Evolutionary conservation across 2,797 vertebrate genomes (phyloP).

Genomic region (Gadopsis bispinosus): DNA sequence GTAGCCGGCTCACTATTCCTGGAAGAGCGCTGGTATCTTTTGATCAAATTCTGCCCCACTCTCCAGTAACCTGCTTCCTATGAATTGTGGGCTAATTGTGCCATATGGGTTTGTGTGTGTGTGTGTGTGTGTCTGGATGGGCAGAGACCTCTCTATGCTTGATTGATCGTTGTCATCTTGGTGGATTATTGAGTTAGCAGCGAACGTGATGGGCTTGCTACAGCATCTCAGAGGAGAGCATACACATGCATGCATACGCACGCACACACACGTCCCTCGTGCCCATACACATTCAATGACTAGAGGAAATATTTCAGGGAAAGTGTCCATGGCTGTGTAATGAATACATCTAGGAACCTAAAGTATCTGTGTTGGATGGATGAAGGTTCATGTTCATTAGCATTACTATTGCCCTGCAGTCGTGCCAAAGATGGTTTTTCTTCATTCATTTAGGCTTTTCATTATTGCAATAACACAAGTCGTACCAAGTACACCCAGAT

Average conservation of each 20-base stretch:
- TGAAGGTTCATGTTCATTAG: slow-evolving; percentile 32
- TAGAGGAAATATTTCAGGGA: slow-evolving; percentile 50
- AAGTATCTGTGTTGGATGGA: slow-evolving; percentile 23
- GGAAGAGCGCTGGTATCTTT: slow-evolving; percentile 80
- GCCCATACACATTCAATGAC: slow-evolving; percentile 46
- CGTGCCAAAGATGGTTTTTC: background rate
- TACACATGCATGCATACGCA: background rate
- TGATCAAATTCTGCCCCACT: slow-evolving; percentile 85
- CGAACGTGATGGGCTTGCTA: slow-evolving; percentile 65
- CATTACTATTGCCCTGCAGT: slow-evolving; percentile 3
- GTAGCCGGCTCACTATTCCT: slow-evolving; percentile 75
- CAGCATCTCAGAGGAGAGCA: slow-evolving; percentile 59
- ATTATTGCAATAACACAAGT: slow-evolving; percentile 12
- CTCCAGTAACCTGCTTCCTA: slow-evolving; percentile 74
- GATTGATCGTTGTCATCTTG: slow-evolving; percentile 83
- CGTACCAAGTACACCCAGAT: slow-evolving; percentile 17
- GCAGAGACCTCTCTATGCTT: slow-evolving; percentile 57
- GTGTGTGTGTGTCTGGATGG: slow-evolving; percentile 27
- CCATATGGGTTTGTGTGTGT: slow-evolving; percentile 52
- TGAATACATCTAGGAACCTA: slow-evolving; percentile 36
- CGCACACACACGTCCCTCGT: slow-evolving; percentile 35
- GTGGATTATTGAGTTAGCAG: slow-evolving; percentile 80
- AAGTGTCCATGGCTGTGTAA: slow-evolving; percentile 40
- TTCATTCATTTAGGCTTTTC: slow-evolving; percentile 2
- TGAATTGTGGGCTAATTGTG: slow-evolving; percentile 76